Evolutionary conservation across 2,888 invertebrate genomes (phyloP), one percentile per base, ranked within the genome.

Genomic region (Folsomia manolachei): DNA sequence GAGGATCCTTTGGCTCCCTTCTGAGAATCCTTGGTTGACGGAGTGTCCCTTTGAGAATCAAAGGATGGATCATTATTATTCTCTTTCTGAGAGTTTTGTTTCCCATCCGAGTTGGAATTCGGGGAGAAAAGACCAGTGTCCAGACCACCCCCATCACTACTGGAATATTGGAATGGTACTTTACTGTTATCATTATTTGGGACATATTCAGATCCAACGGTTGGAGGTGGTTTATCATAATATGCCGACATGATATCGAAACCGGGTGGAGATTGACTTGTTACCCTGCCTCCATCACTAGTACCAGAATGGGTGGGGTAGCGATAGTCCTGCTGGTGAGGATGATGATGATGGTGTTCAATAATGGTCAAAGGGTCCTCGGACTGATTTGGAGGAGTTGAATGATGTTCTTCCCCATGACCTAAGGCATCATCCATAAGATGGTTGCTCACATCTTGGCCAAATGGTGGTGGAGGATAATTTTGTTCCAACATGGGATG

Each of bases 401-500:
- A n/a, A n/a, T n/a, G n/a, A n/a, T n/a, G n/a, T n/a, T n/a, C n/a
- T 9, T 14, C 39, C 14, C 39, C 39, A 9, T 39, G 39, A 39
- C 39, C 39, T 60, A n/a, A n/a, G 4, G 60, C 9, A 19, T 4
- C 7, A 21, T 60, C 60, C 4, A 23, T 24, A 7, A 63, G 11
- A 24, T 63, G 26, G 11, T 63, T 63, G 63, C 25, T 23, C 18
- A 25, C 2, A 14, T 23, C 56, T 56, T 21, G 11, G 11, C 56
- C 56, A 9, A 4, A 4, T 4, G 14, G 14, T 39, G 39, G 14
- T 9, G 39, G 39, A 39, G 39, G 39, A 56, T 7, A n/a, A n/a
- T 56, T 14, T 7, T 56, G 7, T 19, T 14, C 19, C 21, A 74
- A 70, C 51, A 73, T 70, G 0, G 74, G 73, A 53, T 79, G 79